phyloP scores from a whole-genome alignment of 2,113 vertebrate species.

The Oceanodroma tethys region DNA sequence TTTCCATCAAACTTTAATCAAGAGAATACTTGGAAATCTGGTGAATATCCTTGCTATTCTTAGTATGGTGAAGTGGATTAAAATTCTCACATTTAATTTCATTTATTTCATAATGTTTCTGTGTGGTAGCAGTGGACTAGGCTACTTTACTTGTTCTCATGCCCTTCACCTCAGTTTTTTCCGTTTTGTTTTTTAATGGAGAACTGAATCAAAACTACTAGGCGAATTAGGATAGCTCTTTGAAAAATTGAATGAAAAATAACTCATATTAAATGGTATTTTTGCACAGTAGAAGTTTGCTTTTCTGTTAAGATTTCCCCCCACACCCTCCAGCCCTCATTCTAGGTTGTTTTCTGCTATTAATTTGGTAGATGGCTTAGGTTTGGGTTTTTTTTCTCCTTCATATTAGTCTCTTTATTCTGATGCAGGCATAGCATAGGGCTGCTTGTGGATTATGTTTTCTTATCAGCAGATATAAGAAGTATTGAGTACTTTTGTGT shows the following conservation, averaged over 20 bases:
- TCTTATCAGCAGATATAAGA: not conserved
- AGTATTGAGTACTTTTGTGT: rapidly evolving
- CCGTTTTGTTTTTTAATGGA: not conserved
- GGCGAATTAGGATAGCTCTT: not conserved
- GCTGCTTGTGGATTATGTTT: not conserved
- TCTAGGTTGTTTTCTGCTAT: not conserved
- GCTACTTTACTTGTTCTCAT: not conserved
- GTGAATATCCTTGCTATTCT: not conserved
- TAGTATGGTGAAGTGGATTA: not conserved
- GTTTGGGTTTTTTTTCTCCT: no score
- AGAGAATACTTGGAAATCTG: not conserved
- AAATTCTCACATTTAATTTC: not conserved
- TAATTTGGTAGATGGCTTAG: not conserved
- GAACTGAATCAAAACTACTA: not conserved
- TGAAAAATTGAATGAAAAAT: not conserved
- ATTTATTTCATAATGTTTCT: not conserved
- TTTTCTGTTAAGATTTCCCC: not conserved
- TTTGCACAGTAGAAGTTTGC: not conserved
- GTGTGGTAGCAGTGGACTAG: not conserved
- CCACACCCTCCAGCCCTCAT: not conserved
- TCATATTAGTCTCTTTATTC: not conserved
- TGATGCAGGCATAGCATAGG: not conserved
- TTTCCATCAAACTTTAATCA: not conserved
- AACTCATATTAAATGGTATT: not conserved
- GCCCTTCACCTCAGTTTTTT: not conserved